Base-by-base conservation (phyloP, 2,113 vertebrate species). In the Leucopsar rothschildi region DNA sequence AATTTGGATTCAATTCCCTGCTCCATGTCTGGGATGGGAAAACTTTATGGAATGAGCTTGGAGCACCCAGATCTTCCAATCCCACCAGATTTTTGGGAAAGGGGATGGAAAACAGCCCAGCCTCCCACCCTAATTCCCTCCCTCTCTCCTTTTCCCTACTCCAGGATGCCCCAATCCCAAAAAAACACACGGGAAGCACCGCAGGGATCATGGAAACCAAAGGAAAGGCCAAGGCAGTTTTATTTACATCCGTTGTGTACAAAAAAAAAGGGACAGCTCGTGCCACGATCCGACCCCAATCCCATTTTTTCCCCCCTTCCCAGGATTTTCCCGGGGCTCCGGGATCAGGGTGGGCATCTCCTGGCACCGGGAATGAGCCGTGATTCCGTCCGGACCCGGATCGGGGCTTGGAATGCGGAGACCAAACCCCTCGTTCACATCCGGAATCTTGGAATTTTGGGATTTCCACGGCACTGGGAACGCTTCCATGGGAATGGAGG, bases 221-320 rank as follows among this genome's bases (percentile, higher is more conserved):
- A 92, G 90, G 80, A 94, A 96, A 97, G 71, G 96, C 95, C 93
- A 89, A 96, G 95, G 95, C 95, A 93, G 95, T 96, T 97, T 97
- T 97, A 97, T 97, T 97, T 97, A 96, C 95, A 97, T 90, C 69
- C 2, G 28, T 88, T 90, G 86, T 81, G 24, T 96, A 97, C 95
- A 97, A 96, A 97, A 94, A 49, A 49, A 87, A 39, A 82, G 42
- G 91, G 94, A 92, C 91, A 90, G 93, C 93, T 93, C 65, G 19
- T 45, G 86, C 70, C 90, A 66, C 47, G 27, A 59, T 42, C 82
- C 35, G 9, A 5, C 52, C 71, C 71, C 83, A 42, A 12, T 60
- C 83, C 83, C 63, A 1, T 23, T 50, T 31, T 40, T 17, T 18
- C 69, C 35, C 31, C 59, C 19, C 17, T 76, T 61, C 73, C 73